Percentiles rank a stretch among this genome's conserved stretches.
phyloP scores from a whole-genome alignment of 2,113 vertebrate species.

The Cyanoliseus patagonus region DNA sequence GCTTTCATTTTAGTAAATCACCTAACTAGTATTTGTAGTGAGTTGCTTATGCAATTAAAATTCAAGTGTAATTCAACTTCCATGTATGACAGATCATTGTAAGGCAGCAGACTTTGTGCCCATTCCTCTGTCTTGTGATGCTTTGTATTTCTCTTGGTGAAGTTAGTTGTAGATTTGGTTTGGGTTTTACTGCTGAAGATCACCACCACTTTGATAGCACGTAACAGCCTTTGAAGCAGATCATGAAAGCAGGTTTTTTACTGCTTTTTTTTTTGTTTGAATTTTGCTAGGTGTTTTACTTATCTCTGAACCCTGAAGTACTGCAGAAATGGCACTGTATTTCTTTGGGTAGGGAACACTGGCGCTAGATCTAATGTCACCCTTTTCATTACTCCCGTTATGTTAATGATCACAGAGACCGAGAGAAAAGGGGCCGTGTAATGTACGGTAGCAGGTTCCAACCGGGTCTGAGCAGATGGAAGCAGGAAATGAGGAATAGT shows the following conservation, averaged over 20 bases:
- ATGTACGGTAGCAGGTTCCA: neutral
- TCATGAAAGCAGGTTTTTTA: fast-evolving
- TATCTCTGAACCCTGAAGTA: neutral
- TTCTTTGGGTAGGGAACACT: neutral
- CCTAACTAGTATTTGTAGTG: neutral
- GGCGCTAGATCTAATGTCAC: neutral
- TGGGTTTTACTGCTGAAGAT: neutral
- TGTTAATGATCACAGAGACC: neutral
- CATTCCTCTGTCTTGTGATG: neutral
- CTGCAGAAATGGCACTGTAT: neutral
- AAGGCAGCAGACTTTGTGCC: neutral
- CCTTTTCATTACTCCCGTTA: neutral
- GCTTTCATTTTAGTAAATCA: neutral
- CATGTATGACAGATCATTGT: fast-evolving
- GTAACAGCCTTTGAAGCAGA: neutral
- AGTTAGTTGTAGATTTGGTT: neutral
- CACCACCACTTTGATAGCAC: fast-evolving
- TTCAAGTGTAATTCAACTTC: neutral
- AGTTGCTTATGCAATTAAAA: neutral
- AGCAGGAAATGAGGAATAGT: neutral
- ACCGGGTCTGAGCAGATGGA: neutral
- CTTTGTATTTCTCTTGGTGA: neutral
- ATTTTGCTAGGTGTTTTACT: neutral
- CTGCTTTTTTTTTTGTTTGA: neutral
- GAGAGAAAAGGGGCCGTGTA: neutral